These are phyloP conservation scores for Oxycera nigricornis DNA, from an alignment of 2,888 invertebrate species.

Conservation along the genomic window DNA sequence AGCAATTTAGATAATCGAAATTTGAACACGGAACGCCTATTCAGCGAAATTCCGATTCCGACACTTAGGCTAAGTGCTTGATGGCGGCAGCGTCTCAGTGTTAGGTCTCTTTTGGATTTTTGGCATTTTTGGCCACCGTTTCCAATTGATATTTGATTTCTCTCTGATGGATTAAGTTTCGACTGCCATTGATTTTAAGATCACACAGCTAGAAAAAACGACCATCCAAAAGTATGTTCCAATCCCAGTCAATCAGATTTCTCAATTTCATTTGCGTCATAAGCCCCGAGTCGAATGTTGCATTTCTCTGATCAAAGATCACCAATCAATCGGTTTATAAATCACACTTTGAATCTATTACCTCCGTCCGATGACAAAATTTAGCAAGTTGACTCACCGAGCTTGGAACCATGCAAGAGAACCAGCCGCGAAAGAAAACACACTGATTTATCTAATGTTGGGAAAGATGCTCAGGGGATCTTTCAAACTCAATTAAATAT, in stretches of 20 bases:
- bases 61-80: background rate
- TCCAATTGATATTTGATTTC: constrained; percentile 1
- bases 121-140: background rate
- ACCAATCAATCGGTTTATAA: background rate
- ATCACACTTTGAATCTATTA: background rate
- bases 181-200: background rate
- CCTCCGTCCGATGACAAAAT: background rate
- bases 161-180: background rate
- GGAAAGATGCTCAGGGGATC: background rate
- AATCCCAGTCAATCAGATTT: background rate
- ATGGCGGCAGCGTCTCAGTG: background rate
- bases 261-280: background rate
- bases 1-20: background rate
- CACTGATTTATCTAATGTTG: background rate
- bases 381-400: constrained; percentile 2
- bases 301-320: no score
- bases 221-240: background rate
- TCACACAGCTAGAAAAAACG: background rate
- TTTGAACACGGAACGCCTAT: background rate
- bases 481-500: background rate
- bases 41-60: background rate
- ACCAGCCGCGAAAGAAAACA: background rate
- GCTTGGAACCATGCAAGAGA: background rate
- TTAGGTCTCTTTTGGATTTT: background rate
- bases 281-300: background rate